Evolutionary conservation across 2,888 invertebrate species (phyloP), one percentile per base, ranked within the genome.

Genomic region (Ganaspis brasiliensis): DNA sequence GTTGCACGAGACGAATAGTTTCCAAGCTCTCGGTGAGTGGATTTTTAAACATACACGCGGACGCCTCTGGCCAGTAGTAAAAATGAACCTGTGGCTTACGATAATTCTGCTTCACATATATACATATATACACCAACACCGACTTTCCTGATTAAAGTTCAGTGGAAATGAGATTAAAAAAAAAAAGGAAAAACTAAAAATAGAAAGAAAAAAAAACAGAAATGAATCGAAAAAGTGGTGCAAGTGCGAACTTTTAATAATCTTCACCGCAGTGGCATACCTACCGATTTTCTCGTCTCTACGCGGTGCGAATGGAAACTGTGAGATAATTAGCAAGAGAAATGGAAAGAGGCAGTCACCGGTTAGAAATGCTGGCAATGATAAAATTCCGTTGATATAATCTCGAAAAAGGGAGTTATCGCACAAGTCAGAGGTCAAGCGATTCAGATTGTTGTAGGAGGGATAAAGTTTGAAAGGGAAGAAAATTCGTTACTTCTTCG

Each of bases 241-340:
- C 40, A 63, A 40, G 63, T 14, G 63, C 63, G 40, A 63, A 63
- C 63, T 63, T 63, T 63, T 63, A 63, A 63, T 63, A 63, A 63
- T 63, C 63, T 63, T 63, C n/a, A 63, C 63, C 24, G n/a, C 63
- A 63, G 40, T 63, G 40, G 40, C 19, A 37, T 63, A 63, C 63
- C 40, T 63, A 63, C 63, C 40, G 63, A 63, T 63, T 63, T 40
- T 40, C 63, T 63, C 63, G 21, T 40, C 14, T 16, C 21, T 40
- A 63, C 63, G 63, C 40, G 63, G 0, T 63, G 19, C 63, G 63
- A 63, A 63, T 63, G 63, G 19, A 40, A 63, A 63, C 40, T 63
- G 63, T 63, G 63, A 63, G 63, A 63, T 63, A 63, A 63, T 63
- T 63, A 63, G 63, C 19, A 37, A 12, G 16, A 8, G 19, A 40